Base-by-base conservation (phyloP, 2,797 vertebrate genomes). In the Eulemur mongoz region DNA sequence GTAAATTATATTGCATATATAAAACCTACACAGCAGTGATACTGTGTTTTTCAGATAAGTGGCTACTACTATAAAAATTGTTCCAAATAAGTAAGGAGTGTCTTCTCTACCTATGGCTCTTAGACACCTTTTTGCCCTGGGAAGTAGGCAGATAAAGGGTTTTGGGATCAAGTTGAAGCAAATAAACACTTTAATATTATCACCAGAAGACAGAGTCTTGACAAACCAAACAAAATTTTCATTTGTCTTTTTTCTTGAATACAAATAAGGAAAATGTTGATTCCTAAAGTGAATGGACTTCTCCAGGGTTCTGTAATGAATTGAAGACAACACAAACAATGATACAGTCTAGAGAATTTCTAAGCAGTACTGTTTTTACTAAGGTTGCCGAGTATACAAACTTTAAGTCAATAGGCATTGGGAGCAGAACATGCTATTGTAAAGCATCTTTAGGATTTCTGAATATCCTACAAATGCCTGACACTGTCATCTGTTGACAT, bases 381-480 rank as follows among this genome's bases (percentile, higher is more conserved):
- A 97, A 95, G 61, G 94, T 91, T 96, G 50, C 40, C 93, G 97
- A 50, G 59, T 93, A 85, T 84, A 73, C 27, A 89, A 95, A 17
- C 38, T 90, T 92, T 89, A 78, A 70, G 43, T 82, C 2, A 54
- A 61, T 72, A 81, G 45, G 75, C 76, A n/a, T 0, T 48, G 23
- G 76, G 8, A 4, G 76, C 15, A 97, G 96, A 96, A 92, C 27
- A 89, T 27, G 32, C 54, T 92, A 48, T 89, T 94, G 54, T 43
- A 87, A 89, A 83, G 48, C 80, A 89, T 43, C 52, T 30, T 67
- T 86, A 89, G 61, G 63, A 78, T 96, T 96, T 95, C 92, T 96
- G 94, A 96, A 97, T 88, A 80, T 61, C 79, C 89, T 97, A 96
- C 84, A 98, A 97, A 98, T 96, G 75, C 83, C 52, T 82, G 96